Evolutionary conservation across 2,888 invertebrate species (phyloP), one percentile per base, ranked within the genome.

Genomic region (Neuroscelio doddi): DNA sequence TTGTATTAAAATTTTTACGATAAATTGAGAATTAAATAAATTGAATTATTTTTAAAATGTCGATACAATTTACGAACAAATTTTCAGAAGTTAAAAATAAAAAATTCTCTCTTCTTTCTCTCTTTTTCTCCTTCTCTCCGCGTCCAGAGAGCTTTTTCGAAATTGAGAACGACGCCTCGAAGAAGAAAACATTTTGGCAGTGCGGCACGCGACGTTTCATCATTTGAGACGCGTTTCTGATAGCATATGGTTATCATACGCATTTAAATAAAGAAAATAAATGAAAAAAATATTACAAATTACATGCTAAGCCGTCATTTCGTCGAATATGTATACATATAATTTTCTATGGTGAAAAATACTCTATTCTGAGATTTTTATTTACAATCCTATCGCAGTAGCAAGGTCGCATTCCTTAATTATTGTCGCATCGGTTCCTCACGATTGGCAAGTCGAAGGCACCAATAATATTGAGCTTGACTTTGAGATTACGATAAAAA

Each of bases 361-460:
- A 70, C 61, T 74, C 55, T 64, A 65, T 64, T 58, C 64, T 58
- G 55, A 59, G 62, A 62, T 77, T 70, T n/a, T n/a, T 81, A 81
- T 81, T 69, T 81, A 81, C 81, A 81, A 78, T 75, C 75, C 69
- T 76, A 80, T 75, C 76, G 70, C 75, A 73, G 65, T 76, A 79
- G 79, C 79, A 80, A 80, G 78, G 76, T 77, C 69, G 63, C 74
- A 79, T 76, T 80, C 75, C 77, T 72, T 76, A 70, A 71, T 75
- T 74, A 78, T 75, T 78, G 76, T 79, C 76, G 46, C 70, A 64
- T 73, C 70, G 70, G 68, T 69, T 76, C 74, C 75, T 76, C 76
- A 76, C 74, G 57, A 79, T 76, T 79, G 82, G 80, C 82, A 82
- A 81, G 82, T 82, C 70, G 77, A 82, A 82, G 81, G 82, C 82